Percentiles rank a stretch among this genome's conserved stretches.
Conservation (phyloP, 2,797 vertebrate species). For the Forpus xanthops region DNA sequence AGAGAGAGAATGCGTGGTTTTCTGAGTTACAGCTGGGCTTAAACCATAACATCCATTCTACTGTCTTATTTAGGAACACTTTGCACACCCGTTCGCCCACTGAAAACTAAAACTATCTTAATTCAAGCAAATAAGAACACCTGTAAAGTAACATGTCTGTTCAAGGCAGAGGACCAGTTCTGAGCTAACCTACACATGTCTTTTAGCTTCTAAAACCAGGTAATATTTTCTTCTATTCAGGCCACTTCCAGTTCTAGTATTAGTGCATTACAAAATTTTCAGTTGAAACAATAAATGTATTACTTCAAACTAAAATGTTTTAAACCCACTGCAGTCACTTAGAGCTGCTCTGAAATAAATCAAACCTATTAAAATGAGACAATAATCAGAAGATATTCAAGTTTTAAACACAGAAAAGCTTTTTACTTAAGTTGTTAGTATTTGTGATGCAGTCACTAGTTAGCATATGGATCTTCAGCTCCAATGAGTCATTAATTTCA, state of each 20-base stretch:
- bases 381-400: background rate
- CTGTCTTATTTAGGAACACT: background rate
- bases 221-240: background rate
- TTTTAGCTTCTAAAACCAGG: background rate
- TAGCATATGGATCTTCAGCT: constrained; percentile 66
- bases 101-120: background rate
- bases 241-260: background rate
- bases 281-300: background rate
- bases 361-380: background rate
- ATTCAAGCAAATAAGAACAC: background rate
- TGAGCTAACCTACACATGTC: background rate
- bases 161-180: background rate
- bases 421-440: constrained; percentile 51
- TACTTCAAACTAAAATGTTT: background rate
- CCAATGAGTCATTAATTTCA: constrained; percentile 64
- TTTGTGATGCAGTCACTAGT: constrained; percentile 26
- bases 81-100: background rate
- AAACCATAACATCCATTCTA: background rate
- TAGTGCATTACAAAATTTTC: background rate
- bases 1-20: too few species aligned
- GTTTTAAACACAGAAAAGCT: constrained; percentile 28
- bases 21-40: too few species aligned
- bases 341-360: constrained; percentile 12
- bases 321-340: background rate
- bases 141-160: background rate